phyloP scores from a whole-genome alignment of 2,113 vertebrate species.

The Channa argus region DNA sequence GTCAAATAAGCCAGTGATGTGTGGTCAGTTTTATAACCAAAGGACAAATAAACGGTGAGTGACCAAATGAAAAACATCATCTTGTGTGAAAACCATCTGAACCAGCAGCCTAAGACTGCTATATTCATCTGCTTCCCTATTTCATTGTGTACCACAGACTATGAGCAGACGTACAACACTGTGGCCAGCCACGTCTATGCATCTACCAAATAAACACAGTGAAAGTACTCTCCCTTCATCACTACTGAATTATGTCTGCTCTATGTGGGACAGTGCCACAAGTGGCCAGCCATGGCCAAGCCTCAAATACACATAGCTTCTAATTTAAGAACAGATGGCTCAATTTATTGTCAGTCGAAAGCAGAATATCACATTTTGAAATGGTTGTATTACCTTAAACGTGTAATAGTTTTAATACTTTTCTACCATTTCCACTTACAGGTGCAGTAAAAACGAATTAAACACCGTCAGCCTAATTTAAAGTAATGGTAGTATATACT shows the following conservation, averaged over 20 bases:
- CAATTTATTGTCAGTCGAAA: neutral
- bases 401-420: too few relatives aligned
- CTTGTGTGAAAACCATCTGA: constrained; percentile 8
- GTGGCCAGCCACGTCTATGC: neutral
- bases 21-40: constrained; percentile 35
- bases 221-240: neutral
- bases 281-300: neutral
- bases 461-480: too few relatives aligned
- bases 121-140: constrained; percentile 9
- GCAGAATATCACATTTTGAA: too few relatives aligned
- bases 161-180: neutral
- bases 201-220: constrained; percentile 36
- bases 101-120: neutral
- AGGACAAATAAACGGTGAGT: constrained; percentile 34
- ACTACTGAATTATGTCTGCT: constrained; percentile 9
- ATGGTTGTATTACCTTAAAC: too few relatives aligned
- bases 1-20: constrained; percentile 3
- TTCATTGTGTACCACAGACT: neutral
- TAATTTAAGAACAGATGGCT: neutral
- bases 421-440: too few relatives aligned
- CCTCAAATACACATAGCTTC: constrained; percentile 14
- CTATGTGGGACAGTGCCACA: constrained; percentile 22
- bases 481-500: too few relatives aligned
- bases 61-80: constrained; percentile 34
- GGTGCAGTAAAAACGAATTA: too few relatives aligned